These are phyloP conservation scores for Holcopasites calliopsidis DNA, from an alignment of 1,140 invertebrate genomes.

Conservation along the genomic window DNA sequence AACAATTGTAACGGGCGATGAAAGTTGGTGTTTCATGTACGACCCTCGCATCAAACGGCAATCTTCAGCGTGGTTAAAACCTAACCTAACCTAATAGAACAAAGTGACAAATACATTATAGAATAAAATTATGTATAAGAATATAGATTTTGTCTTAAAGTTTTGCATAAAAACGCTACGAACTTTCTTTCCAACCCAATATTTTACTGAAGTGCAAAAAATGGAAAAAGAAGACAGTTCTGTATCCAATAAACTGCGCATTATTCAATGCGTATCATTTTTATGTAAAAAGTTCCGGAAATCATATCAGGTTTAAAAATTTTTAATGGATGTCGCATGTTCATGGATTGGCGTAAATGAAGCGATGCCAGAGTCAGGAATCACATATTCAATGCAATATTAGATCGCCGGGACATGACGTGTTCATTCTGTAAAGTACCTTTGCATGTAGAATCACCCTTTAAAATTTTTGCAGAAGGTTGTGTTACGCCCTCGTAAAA, in stretches of 20 bases:
- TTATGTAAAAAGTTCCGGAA: constrained; percentile 16
- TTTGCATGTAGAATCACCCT: constrained; percentile 28
- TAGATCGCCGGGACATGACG: constrained; percentile 17
- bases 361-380: constrained; percentile 10
- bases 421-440: constrained; percentile 28
- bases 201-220: constrained; percentile 22
- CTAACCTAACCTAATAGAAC: too few species aligned
- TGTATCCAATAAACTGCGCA: constrained; percentile 39
- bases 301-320: constrained; percentile 20
- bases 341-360: constrained; percentile 7
- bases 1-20: too few species aligned
- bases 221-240: constrained; percentile 23
- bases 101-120: too few species aligned
- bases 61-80: too few species aligned
- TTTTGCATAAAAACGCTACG: too few species aligned
- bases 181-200: too few species aligned
- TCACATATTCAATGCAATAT: constrained; percentile 14
- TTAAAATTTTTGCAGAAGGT: too few species aligned
- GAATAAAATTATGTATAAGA: too few species aligned
- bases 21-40: too few species aligned
- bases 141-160: too few species aligned
- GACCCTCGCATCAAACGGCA: too few species aligned
- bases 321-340: background rate
- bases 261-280: constrained; percentile 25
- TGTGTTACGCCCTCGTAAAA: too few species aligned